Percentiles rank a stretch among this genome's conserved stretches.
Conservation (phyloP, 1,140 invertebrate species). For the Hermatobates lingyangjiaoensis region DNA sequence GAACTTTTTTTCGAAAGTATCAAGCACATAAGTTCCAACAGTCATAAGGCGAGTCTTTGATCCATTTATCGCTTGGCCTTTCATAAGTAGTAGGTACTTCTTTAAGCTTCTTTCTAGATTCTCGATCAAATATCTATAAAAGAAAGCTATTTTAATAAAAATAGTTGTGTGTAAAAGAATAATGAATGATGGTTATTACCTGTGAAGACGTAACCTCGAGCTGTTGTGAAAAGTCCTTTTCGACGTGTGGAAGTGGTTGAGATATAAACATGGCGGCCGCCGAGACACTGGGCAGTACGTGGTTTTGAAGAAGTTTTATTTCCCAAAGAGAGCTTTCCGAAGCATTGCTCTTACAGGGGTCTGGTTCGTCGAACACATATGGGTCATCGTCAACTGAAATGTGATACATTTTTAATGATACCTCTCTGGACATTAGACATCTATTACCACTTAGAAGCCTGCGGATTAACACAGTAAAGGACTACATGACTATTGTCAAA, state of each 20-base stretch:
- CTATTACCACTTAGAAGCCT: not conserved
- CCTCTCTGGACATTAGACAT: not conserved
- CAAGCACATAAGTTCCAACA: no score
- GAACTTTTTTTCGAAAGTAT: no score
- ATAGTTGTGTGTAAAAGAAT: no score
- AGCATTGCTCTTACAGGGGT: slow-evolving; percentile 58
- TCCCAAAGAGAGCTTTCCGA: slow-evolving; percentile 84
- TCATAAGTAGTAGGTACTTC: no score
- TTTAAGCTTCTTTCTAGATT: no score
- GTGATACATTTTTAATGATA: not conserved
- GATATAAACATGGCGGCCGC: slow-evolving; percentile 48
- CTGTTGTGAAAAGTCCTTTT: slow-evolving; percentile 40
- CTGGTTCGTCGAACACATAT: slow-evolving; percentile 56
- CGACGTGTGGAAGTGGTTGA: slow-evolving; percentile 38
- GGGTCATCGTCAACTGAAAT: slow-evolving; percentile 46
- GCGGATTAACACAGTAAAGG: not conserved
- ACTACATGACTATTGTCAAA: not conserved
- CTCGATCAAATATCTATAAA: no score
- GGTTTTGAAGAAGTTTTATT: slow-evolving; percentile 50
- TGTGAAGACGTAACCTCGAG: slow-evolving; percentile 37
- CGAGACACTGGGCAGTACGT: slow-evolving; percentile 50
- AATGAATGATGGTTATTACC: no score
- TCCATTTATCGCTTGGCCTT: no score
- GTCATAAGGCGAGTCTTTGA: no score
- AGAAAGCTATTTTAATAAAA: no score